Conservation (phyloP, 2,113 vertebrate genomes). For the Lophura nycthemera region DNA sequence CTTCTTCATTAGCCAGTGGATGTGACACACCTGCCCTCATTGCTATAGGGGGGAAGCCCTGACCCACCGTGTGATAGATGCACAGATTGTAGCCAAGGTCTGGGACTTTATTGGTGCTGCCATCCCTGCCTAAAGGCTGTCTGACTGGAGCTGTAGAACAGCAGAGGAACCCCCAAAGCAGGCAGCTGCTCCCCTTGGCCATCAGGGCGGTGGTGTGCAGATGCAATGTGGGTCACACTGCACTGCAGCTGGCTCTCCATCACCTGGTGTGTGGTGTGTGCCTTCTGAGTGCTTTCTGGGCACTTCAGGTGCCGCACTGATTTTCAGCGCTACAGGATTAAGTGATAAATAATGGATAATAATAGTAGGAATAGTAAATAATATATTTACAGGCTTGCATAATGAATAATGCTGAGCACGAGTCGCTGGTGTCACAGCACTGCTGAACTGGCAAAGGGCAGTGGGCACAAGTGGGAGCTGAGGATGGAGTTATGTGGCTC, state of each 20-base stretch:
- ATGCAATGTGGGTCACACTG: too few relatives aligned
- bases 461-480: rapidly evolving
- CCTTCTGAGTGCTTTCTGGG: neutral
- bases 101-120: neutral
- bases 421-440: neutral
- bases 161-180: neutral
- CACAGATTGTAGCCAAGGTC: neutral
- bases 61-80: too few relatives aligned
- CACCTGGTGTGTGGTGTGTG: rapidly evolving
- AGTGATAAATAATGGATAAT: conserved; percentile 65
- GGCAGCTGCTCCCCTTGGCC: neutral
- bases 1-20: rapidly evolving
- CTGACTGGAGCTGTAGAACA: neutral
- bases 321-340: neutral
- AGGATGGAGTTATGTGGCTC: rapidly evolving
- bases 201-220: neutral
- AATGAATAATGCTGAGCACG: neutral
- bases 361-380: conserved; percentile 58
- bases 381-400: conserved; percentile 57
- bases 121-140: neutral
- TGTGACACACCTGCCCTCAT: neutral
- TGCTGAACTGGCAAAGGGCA: neutral
- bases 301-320: neutral
- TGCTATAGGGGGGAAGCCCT: rapidly evolving
- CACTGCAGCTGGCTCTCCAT: neutral